Conservation (phyloP, 2,797 vertebrate species). For the Sebastes jordani region DNA sequence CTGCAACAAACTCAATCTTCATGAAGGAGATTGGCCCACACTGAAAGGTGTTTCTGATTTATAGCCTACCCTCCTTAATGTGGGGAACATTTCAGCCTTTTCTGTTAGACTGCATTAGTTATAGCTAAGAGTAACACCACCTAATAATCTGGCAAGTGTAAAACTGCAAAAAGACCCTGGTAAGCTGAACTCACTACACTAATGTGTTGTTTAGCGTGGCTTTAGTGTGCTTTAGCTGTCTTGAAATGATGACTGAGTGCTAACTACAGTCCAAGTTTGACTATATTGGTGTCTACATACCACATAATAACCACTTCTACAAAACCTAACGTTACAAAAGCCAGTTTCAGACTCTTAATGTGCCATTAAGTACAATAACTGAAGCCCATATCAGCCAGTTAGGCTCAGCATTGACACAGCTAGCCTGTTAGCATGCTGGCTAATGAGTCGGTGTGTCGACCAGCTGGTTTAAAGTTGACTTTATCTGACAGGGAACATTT, state of each 20-base stretch:
- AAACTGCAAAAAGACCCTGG: background rate
- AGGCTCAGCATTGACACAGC: background rate
- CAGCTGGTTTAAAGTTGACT: background rate
- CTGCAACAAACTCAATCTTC: background rate
- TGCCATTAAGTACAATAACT: background rate
- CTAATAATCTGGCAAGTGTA: background rate
- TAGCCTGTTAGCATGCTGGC: background rate
- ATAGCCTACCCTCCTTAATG: too few species aligned
- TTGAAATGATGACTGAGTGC: background rate
- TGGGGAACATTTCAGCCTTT: too few species aligned
- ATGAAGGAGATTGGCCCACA: too few species aligned
- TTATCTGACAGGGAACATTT: background rate
- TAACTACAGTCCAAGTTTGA: background rate
- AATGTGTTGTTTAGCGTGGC: background rate
- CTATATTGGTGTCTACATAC: background rate
- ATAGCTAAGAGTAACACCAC: background rate
- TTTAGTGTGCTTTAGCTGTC: background rate
- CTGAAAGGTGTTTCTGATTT: background rate
- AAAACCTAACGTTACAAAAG: background rate
- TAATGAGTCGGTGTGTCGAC: background rate
- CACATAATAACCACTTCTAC: accelerated
- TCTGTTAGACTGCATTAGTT: background rate
- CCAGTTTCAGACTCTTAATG: accelerated
- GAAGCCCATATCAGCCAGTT: background rate
- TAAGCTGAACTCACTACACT: background rate